These are phyloP conservation scores for Lynx canadensis DNA, from an alignment of 2,113 vertebrate species.

Conservation along the genomic window DNA sequence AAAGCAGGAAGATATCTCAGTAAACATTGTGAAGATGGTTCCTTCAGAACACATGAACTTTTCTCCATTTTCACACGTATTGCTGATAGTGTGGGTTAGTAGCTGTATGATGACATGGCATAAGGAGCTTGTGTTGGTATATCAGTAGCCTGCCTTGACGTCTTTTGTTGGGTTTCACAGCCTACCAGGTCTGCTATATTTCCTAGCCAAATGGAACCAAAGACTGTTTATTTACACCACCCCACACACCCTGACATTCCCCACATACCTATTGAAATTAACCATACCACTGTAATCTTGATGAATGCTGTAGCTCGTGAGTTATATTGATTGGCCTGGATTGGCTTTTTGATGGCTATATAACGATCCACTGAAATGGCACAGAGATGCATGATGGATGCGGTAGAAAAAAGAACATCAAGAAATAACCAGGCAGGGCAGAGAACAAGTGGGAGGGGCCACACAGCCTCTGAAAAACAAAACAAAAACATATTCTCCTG, in stretches of 20 bases:
- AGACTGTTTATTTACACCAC: not conserved
- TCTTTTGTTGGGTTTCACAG: not conserved
- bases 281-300: conserved; percentile 97
- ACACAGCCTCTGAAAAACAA: conserved; percentile 89
- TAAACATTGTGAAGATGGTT: not conserved
- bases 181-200: not conserved
- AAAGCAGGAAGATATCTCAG: not conserved
- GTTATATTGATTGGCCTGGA: conserved; percentile 97
- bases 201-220: conserved; percentile 10
- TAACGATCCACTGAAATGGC: conserved; percentile 99
- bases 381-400: conserved; percentile 98
- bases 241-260: conserved; percentile 19
- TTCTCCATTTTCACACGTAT: not conserved
- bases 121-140: not conserved
- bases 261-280: conserved; percentile 96
- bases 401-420: conserved; percentile 98
- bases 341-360: conserved; percentile 98
- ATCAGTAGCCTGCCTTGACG: not conserved
- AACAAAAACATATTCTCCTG: conserved; percentile 23
- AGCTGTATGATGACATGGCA: not conserved
- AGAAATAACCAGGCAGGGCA: conserved; percentile 98
- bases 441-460: conserved; percentile 93
- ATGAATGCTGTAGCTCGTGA: conserved; percentile 93
- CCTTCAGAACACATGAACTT: not conserved
- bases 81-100: not conserved